Base-by-base conservation (phyloP, 1,140 invertebrate genomes). In the Archivesica marissinica region DNA sequence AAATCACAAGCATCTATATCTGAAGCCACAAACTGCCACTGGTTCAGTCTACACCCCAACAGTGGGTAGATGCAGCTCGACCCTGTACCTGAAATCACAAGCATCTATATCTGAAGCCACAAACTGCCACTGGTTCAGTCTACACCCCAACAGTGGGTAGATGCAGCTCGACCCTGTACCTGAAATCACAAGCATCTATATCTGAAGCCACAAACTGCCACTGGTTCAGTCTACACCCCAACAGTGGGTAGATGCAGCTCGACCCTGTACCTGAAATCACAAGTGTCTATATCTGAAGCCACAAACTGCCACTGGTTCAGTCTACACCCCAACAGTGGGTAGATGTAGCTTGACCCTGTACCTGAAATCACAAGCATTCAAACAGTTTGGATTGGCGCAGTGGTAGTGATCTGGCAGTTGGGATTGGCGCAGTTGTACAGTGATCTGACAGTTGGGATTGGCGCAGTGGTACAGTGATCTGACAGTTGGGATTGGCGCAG, bases 91-190 rank as follows among this genome's bases (percentile, higher is more conserved):
- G 72, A 11, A 87, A 79, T n/a, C n/a, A n/a, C n/a, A n/a, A n/a
- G n/a, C 91, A 95, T 99, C 96, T n/a, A 96, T 95, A 94, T 99
- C 99, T 47, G 97, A 97, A 7, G 96, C 97, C 50, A 97, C 88
- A 96, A 99, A 98, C 76, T 94, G 94, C 97, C 98, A 99, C 35
- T 95, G 93, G 78, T 97, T 97, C 44, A 90, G 87, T 90, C 96
- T 96, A 44, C 96, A 95, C 25, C 96, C 97, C 35, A 99, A 92
- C 33, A 99, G 91, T 6, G 98, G 97, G 94, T 99, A 99, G 83
- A 99, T 96, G 91, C 98, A 98, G 91, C 96, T 96, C 17, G 97
- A 96, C 38, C 99, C 98, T 87, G 97, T 98, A 25, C 98, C 97
- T 94, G 72, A 11, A 87, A 79, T n/a, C n/a, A n/a, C n/a, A n/a